Percentiles rank a stretch among this genome's conserved stretches.
phyloP scores from a whole-genome alignment of 2,888 invertebrate genomes.

The Callyntrura sp. region DNA sequence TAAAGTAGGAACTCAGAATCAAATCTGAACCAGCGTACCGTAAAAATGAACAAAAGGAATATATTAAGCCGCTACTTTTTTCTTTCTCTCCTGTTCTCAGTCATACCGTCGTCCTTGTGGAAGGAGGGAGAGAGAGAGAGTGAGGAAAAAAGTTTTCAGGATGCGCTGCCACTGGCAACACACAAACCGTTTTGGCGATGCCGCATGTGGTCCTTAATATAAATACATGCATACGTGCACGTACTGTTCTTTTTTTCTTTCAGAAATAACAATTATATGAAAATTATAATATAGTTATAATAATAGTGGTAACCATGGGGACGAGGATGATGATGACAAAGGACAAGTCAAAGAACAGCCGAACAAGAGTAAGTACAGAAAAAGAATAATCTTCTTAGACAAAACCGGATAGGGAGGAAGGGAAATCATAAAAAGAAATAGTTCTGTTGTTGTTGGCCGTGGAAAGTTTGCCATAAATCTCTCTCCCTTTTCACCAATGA shows the following conservation, averaged over 20 bases:
- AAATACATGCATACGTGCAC: background rate
- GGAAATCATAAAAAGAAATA: constrained; percentile 7
- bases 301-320: background rate
- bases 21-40: constrained; percentile 21
- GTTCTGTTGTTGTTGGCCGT: constrained; percentile 31
- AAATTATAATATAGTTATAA: constrained; percentile 21
- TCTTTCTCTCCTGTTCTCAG: background rate
- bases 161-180: too few species aligned
- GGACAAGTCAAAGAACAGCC: background rate
- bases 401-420: background rate
- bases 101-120: too few species aligned
- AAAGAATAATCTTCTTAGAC: background rate
- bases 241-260: background rate
- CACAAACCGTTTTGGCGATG: too few species aligned
- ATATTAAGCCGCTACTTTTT: constrained; percentile 28
- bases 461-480: constrained; percentile 44
- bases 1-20: constrained; percentile 31
- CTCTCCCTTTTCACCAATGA: background rate
- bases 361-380: background rate
- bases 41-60: constrained; percentile 44
- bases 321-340: background rate
- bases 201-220: too few species aligned
- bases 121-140: too few species aligned
- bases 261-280: constrained; percentile 13
- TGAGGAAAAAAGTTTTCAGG: too few species aligned